These are phyloP conservation scores for Peucedramus taeniatus DNA, from an alignment of 2,113 vertebrate genomes.

Conservation along the genomic window DNA sequence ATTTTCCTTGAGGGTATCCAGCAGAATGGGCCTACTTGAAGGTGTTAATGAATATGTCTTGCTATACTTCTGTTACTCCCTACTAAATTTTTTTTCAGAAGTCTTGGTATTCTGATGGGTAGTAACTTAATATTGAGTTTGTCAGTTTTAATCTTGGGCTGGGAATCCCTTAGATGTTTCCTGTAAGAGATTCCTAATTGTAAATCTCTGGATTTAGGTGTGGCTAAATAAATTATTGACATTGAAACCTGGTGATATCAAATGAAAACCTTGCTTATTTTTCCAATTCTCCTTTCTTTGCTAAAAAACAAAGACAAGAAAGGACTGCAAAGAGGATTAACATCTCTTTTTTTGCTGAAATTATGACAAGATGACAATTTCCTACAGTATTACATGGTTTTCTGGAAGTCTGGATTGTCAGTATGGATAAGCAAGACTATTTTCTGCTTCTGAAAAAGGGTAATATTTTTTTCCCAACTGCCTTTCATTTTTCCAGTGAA, in stretches of 20 bases:
- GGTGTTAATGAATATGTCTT: neutral
- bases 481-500: neutral
- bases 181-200: neutral
- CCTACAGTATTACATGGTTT: neutral
- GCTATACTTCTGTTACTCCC: neutral
- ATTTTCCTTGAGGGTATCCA: neutral
- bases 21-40: neutral
- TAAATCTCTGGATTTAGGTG: neutral
- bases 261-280: neutral
- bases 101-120: fast-evolving
- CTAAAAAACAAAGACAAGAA: neutral
- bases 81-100: neutral
- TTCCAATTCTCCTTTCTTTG: neutral
- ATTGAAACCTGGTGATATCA: neutral
- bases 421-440: neutral
- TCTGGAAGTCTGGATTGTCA: neutral
- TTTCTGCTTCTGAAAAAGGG: neutral
- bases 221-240: neutral
- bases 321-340: neutral
- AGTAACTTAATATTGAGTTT: neutral
- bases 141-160: neutral
- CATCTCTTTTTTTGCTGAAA: neutral
- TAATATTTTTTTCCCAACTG: neutral
- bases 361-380: neutral
- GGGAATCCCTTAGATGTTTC: neutral